Evolutionary conservation across 1,140 invertebrate species (phyloP).

Genomic region (Saccostrea echinata): DNA sequence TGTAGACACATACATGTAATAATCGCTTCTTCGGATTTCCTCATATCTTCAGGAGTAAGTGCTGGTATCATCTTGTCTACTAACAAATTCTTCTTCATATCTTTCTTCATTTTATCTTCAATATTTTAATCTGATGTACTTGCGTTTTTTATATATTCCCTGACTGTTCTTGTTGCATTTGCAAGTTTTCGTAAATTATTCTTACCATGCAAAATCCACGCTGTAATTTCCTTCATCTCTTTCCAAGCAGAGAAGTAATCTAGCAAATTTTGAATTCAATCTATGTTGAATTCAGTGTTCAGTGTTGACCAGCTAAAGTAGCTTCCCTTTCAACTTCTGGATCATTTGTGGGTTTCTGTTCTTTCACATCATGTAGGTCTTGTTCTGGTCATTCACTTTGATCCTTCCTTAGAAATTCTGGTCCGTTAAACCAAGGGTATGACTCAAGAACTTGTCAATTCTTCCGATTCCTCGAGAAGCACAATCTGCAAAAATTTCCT

Average conservation of each 20-base stretch:
- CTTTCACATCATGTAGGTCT: background rate
- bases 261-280: conserved; percentile 6
- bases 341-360: conserved; percentile 17
- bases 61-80: no score
- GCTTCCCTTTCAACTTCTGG: conserved; percentile 28
- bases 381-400: no score
- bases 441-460: background rate
- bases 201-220: background rate
- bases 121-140: background rate
- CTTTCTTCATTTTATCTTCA: no score
- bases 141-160: background rate
- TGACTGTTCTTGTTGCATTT: background rate
- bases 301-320: background rate
- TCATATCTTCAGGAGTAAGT: background rate
- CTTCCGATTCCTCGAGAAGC: conserved; percentile 55
- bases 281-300: background rate
- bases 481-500: conserved; percentile 56
- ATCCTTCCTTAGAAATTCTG: conserved; percentile 36
- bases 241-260: background rate
- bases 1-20: background rate
- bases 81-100: no score
- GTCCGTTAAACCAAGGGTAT: conserved; percentile 29
- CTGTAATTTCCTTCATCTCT: conserved; percentile 3
- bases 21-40: background rate
- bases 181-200: background rate